Base-by-base conservation (phyloP, 2,797 vertebrate species). In the Anableps anableps region DNA sequence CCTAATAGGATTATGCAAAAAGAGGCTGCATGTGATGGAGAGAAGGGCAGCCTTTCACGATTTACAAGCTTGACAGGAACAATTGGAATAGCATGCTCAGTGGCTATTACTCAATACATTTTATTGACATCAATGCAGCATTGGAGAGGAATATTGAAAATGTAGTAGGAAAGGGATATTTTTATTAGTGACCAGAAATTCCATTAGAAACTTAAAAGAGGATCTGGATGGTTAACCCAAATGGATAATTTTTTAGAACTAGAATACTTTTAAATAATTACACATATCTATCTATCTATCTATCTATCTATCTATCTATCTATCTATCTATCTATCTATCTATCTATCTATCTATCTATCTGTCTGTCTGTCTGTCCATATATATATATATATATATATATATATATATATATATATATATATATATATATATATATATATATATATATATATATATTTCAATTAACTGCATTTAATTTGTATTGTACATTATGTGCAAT, bases 31-130 rank as follows among this genome's bases (percentile, higher is more conserved):
- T 85, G 81, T 91, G 92, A 93, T 89, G 83, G 89, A 93, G 87
- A 93, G 85, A 85, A 91, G 85, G 86, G 82, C 83, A 89, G 83
- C 89, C 86, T 82, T 79, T 83, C 77, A 83, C 92, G 93, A 95
- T 95, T 95, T 95, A 94, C 92, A 94, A 92, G 92, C 90, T 93
- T 95, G 95, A 94, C 93, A 93, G 91, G 91, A 93, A 94, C 95
- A 95, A 95, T 95, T 95, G 94, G 93, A 88, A 91, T 89, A 85
- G 84, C 87, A 85, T 73, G 85, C 91, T 94, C 88, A 91, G 88
- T 86, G 82, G 83, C 89, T 91, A 94, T 95, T 93, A 93, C 89
- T 95, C 92, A 94, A 86, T 88, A 85, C 82, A 88, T 90, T 91
- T 87, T 74, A 86, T 90, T 91, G 88, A 79, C 85, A 90, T 88